Percentiles rank a stretch among this genome's conserved stretches.
Conservation (phyloP, 2,113 vertebrate species). For the Phrynosoma platyrhinos region DNA sequence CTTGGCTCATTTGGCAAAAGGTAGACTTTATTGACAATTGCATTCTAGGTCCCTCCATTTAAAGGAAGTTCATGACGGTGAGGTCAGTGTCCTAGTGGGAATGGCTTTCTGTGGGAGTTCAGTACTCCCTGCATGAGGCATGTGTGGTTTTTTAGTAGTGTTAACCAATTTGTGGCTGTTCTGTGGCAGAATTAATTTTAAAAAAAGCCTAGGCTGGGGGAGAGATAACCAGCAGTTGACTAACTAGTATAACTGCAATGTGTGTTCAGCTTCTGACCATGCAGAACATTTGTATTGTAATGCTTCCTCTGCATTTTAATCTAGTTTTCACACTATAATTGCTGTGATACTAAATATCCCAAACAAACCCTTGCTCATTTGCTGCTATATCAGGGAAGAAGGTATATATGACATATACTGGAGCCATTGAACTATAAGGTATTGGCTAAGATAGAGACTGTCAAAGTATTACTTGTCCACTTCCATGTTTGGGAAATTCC, state of each 20-base stretch:
- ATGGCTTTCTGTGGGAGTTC: conserved; percentile 53
- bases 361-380: not conserved
- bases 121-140: conserved; percentile 63
- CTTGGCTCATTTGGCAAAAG: conserved; percentile 43
- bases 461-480: no score
- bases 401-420: not conserved
- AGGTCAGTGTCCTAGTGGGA: conserved; percentile 39
- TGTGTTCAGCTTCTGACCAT: not conserved
- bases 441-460: not conserved
- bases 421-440: no score
- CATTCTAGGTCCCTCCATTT: conserved; percentile 59
- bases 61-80: conserved; percentile 59
- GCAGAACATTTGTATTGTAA: not conserved
- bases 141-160: conserved; percentile 30
- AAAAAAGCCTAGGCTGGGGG: conserved; percentile 28
- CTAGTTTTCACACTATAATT: not conserved
- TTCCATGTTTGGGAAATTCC: not conserved
- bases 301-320: not conserved
- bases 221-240: conserved; percentile 57
- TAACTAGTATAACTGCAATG: conserved; percentile 36
- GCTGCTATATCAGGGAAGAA: not conserved
- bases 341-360: not conserved
- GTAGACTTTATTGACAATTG: conserved; percentile 58
- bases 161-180: conserved; percentile 20
- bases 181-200: conserved; percentile 18